Evolutionary conservation across 1,140 invertebrate species (phyloP), one percentile per base, ranked within the genome.

Genomic region (Galleria mellonella): DNA sequence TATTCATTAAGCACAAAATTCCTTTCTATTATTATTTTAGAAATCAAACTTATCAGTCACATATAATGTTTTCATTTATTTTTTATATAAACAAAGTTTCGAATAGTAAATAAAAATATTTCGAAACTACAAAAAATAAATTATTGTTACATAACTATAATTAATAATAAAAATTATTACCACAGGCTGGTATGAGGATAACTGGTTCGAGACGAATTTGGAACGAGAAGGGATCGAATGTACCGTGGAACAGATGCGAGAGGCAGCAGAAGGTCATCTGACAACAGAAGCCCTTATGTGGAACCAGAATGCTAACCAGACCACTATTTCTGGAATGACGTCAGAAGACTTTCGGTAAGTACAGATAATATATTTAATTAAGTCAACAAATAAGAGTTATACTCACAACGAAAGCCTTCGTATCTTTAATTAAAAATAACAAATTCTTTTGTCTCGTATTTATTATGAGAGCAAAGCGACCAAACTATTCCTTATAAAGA

Each of bases 261-360:
- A 91, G 47, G 98, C 98, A 0, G 95, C 98, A 0, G 97, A 99
- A 79, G 97, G 97, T 0, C 98, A 99, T 79, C 86, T 99, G 9
- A 99, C 98, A 0, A 99, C 98, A 0, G 98, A 99, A 75, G 97
- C 97, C 5, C 90, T 99, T 1, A 98, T 99, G 94, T 95, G 98
- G 92, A 98, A 98, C 87, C 96, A 97, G 60, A 97, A 97, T 77
- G 87, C 88, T 55, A 92, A 92, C 51, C 92, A 97, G 76, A 92
- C 91, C 47, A 98, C 97, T 14, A 94, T 97, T 52, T 98, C 97
- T 37, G 96, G 96, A 48, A 97, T 97, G 96, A 93, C 92, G 1
- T 92, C 92, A 0, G 90, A 92, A 54, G 91, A 94, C 67, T 94
- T 94, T 68, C 83, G 92, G 79, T 89, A 54, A 65, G 56, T 37